Conservation (phyloP, 2,888 invertebrate genomes). For the Junonia oenone region DNA sequence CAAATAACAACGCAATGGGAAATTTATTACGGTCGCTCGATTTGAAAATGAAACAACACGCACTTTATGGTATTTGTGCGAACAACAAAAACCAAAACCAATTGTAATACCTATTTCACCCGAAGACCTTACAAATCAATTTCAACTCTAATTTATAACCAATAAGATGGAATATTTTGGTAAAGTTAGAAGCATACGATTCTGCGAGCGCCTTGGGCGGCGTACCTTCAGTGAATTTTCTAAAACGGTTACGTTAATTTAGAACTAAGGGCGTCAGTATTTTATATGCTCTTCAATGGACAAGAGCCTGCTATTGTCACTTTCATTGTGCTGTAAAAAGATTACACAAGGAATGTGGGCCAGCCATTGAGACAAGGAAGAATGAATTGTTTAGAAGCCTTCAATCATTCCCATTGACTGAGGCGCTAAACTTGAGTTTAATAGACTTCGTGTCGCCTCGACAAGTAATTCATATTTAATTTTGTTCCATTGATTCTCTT, state of each 20-base stretch:
- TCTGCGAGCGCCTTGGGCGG: constrained; percentile 54
- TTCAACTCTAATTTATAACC: constrained; percentile 30
- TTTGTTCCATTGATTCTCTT: constrained; percentile 52
- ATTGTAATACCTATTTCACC: constrained; percentile 54
- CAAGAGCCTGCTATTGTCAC: constrained; percentile 58
- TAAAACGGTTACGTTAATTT: constrained; percentile 71
- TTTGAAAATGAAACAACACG: constrained; percentile 41
- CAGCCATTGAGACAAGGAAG: constrained; percentile 63
- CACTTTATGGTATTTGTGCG: constrained; percentile 52
- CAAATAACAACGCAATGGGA: constrained; percentile 38
- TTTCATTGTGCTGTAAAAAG: constrained; percentile 64
- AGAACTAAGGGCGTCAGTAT: constrained; percentile 54
- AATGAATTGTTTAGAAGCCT: constrained; percentile 71
- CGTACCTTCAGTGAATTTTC: constrained; percentile 55
- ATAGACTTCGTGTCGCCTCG: constrained; percentile 74
- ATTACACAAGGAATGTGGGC: constrained; percentile 69
- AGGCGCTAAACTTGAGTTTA: constrained; percentile 75
- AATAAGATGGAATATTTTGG: constrained; percentile 6
- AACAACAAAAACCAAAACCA: constrained; percentile 55
- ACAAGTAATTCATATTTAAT: constrained; percentile 62
- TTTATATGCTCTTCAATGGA: constrained; percentile 56
- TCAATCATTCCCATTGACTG: constrained; percentile 72
- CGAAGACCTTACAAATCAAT: constrained; percentile 16
- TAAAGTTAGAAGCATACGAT: background rate
- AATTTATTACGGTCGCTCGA: constrained; percentile 67